phyloP scores from a whole-genome alignment of 2,888 invertebrate species.

The Mesoligia furuncula region DNA sequence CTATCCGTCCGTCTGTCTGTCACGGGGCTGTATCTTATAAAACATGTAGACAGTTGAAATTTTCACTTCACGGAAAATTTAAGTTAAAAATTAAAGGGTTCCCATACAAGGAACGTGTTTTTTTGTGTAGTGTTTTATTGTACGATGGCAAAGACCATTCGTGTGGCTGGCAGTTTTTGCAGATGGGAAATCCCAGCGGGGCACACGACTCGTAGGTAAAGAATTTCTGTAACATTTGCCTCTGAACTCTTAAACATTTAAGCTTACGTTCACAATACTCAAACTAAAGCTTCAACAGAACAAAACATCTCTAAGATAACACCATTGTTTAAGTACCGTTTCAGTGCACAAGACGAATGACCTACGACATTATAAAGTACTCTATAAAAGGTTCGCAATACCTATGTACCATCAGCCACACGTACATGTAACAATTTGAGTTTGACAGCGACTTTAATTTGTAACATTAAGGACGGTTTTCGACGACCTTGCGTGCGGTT shows the following conservation, averaged over 20 bases:
- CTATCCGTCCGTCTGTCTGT: too few species aligned
- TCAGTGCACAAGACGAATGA: constrained; percentile 42
- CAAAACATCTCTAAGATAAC: constrained; percentile 39
- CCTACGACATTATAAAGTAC: constrained; percentile 60
- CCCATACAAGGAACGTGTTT: too few species aligned
- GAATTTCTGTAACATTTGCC: constrained; percentile 1
- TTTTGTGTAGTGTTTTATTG: too few species aligned
- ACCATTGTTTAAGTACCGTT: constrained; percentile 46
- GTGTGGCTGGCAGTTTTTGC: too few species aligned
- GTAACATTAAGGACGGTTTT: constrained; percentile 7
- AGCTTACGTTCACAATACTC: background rate
- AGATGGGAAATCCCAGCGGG: too few species aligned
- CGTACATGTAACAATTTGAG: background rate
- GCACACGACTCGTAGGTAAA: too few species aligned
- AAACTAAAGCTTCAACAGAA: constrained; percentile 5
- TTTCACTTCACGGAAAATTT: too few species aligned
- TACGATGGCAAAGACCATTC: too few species aligned
- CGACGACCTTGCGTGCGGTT: background rate
- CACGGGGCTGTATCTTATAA: too few species aligned
- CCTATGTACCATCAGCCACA: constrained; percentile 3
- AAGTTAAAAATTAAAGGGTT: too few species aligned
- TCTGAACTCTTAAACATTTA: background rate
- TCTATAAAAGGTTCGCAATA: constrained; percentile 43
- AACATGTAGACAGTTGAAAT: too few species aligned
- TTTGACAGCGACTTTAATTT: background rate